A percentile compares a stretch with the other conserved stretches of the same genome.
These are phyloP conservation scores for Tetragonula carbonaria DNA, from an alignment of 2,888 invertebrate genomes.

Conservation along the genomic window DNA sequence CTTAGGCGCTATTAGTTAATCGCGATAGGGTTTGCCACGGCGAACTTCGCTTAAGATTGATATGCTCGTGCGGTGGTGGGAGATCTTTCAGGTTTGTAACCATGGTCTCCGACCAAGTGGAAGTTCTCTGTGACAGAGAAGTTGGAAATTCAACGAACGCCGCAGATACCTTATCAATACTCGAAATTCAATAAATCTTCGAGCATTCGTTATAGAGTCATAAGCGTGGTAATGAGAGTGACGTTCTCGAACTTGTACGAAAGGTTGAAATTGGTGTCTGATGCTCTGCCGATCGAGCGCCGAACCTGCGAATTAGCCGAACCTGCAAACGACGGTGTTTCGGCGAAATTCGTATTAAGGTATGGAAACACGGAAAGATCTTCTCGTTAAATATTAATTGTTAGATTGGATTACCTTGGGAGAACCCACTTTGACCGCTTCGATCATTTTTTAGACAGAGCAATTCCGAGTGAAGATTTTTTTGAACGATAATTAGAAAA, in stretches of 20 bases:
- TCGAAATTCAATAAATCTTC: slow-evolving; percentile 44
- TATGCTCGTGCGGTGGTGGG: not conserved
- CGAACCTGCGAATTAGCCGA: not conserved
- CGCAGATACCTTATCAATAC: slow-evolving; percentile 39
- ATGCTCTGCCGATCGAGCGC: not conserved
- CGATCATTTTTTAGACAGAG: too few relatives aligned
- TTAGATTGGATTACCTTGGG: not conserved
- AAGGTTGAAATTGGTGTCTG: not conserved
- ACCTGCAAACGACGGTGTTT: too few relatives aligned
- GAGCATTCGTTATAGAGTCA: slow-evolving; percentile 38
- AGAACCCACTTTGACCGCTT: too few relatives aligned
- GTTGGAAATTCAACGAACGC: slow-evolving; percentile 47
- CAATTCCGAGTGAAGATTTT: too few relatives aligned
- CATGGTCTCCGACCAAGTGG: slow-evolving; percentile 27
- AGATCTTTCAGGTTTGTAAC: slow-evolving; percentile 40
- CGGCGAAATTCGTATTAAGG: too few relatives aligned
- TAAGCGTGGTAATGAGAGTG: slow-evolving; percentile 17
- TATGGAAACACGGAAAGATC: not conserved
- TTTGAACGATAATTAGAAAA: too few relatives aligned
- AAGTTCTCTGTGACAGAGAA: slow-evolving; percentile 39
- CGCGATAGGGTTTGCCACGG: not conserved
- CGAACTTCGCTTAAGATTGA: slow-evolving; percentile 7
- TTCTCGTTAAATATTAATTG: not conserved
- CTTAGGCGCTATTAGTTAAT: not conserved
- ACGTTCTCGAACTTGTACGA: not conserved